phyloP scores from a whole-genome alignment of 2,888 invertebrate genomes.

The Pyrrhosoma nymphula region DNA sequence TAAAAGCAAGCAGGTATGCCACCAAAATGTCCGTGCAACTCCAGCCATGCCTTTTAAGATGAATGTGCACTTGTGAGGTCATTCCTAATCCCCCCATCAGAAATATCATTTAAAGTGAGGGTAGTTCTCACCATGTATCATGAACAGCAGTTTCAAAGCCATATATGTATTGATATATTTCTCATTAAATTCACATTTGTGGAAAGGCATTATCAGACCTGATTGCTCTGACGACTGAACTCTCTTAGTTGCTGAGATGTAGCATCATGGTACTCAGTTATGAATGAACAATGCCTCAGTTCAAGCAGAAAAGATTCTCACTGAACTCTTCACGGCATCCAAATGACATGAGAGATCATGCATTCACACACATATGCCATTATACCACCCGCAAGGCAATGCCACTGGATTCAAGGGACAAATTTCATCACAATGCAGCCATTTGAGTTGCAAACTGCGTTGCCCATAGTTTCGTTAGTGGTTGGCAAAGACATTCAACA shows the following conservation, averaged over 20 bases:
- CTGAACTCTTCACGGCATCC: background rate
- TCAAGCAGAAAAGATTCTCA: background rate
- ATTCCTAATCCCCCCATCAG: background rate
- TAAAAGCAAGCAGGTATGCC: constrained; percentile 7
- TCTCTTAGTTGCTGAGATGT: background rate
- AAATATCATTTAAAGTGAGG: background rate
- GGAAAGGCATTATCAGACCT: background rate
- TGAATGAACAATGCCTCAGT: background rate
- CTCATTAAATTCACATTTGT: background rate
- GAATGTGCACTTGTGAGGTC: background rate
- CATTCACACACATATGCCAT: background rate
- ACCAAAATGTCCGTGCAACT: constrained; percentile 16
- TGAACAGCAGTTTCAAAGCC: constrained; percentile 2
- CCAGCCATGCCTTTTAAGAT: background rate
- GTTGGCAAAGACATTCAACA: constrained; percentile 45
- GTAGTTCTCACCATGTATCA: background rate
- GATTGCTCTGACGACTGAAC: background rate
- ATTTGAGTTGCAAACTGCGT: constrained; percentile 38
- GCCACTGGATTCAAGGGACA: constrained; percentile 12
- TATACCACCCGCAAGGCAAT: constrained; percentile 20
- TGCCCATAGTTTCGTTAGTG: constrained; percentile 46
- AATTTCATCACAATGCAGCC: constrained; percentile 54
- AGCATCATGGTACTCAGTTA: background rate
- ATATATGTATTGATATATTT: background rate
- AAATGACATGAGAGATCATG: background rate